A percentile compares a stretch with the other conserved stretches of the same genome.
Evolutionary conservation across 2,888 invertebrate species (phyloP).

Genomic region (Ligdia adustata): DNA sequence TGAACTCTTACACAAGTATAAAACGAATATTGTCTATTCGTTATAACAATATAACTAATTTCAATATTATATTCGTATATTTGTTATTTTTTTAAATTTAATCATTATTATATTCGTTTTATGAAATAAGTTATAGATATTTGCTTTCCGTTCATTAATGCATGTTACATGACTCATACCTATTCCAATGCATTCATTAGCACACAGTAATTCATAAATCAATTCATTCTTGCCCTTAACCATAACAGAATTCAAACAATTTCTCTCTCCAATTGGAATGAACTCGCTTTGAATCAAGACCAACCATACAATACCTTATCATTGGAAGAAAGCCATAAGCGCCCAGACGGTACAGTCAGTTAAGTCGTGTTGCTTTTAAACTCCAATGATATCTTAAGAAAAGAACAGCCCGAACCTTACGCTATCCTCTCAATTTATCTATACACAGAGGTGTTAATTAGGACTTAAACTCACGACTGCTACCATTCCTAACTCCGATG

Average conservation of each 20-base stretch:
- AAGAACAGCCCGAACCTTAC: slow-evolving; percentile 48
- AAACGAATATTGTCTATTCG: too few species aligned
- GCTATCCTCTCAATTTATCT: slow-evolving; percentile 80
- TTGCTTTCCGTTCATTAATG: too few species aligned
- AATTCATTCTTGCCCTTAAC: slow-evolving; percentile 10
- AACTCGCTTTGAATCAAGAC: slow-evolving; percentile 12
- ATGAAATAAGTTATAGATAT: too few species aligned
- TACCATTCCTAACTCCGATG: slow-evolving; percentile 51
- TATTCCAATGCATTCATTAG: not conserved
- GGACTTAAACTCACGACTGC: slow-evolving; percentile 79
- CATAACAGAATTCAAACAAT: slow-evolving; percentile 20
- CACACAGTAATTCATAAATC: slow-evolving; percentile 3
- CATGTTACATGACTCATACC: too few species aligned
- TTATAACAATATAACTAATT: too few species aligned
- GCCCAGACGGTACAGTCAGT: not conserved
- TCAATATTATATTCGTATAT: too few species aligned
- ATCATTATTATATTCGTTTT: too few species aligned
- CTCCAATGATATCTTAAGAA: slow-evolving; percentile 30
- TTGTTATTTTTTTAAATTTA: too few species aligned
- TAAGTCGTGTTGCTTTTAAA: slow-evolving; percentile 2
- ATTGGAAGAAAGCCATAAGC: slow-evolving; percentile 5
- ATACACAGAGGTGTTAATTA: slow-evolving; percentile 79
- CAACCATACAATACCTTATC: slow-evolving; percentile 2
- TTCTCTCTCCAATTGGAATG: slow-evolving; percentile 19
- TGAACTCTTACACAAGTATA: too few species aligned